phyloP scores from a whole-genome alignment of 2,888 invertebrate species.

The Pammene fasciana region DNA sequence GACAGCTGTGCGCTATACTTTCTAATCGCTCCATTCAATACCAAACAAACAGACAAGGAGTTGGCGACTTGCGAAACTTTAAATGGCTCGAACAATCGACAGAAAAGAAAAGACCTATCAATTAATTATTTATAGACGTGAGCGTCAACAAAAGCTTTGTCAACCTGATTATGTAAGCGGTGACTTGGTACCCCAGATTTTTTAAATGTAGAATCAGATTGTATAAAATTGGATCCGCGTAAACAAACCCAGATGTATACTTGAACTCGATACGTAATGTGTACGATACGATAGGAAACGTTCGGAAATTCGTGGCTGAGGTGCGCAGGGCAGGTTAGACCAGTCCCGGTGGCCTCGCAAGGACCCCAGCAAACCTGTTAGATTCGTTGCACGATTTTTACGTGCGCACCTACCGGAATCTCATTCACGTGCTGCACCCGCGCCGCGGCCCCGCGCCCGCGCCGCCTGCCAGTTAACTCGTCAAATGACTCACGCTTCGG shows the following conservation, averaged over 20 bases:
- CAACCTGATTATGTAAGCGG: constrained; percentile 56
- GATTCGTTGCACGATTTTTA: constrained; percentile 84
- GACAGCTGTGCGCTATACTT: constrained; percentile 79
- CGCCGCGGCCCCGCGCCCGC: constrained; percentile 56
- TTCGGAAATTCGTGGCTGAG: constrained; percentile 80
- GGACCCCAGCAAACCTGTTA: constrained; percentile 83
- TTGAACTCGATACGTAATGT: constrained; percentile 57
- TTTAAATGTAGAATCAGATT: constrained; percentile 15
- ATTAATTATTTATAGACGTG: constrained; percentile 72
- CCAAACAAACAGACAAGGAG: constrained; percentile 71
- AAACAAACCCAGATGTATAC: constrained; percentile 55
- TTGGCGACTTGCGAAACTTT: constrained; percentile 73
- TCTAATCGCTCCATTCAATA: constrained; percentile 78
- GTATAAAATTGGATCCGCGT: constrained; percentile 44
- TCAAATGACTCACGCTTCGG: constrained; percentile 81
- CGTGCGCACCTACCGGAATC: constrained; percentile 83
- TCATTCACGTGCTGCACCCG: constrained; percentile 79
- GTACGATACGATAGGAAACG: constrained; percentile 73
- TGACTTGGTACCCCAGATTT: constrained; percentile 27
- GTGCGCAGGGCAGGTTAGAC: constrained; percentile 82
- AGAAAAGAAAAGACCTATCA: constrained; percentile 66
- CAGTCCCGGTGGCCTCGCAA: constrained; percentile 83
- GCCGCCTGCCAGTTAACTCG: constrained; percentile 77
- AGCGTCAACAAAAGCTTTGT: constrained; percentile 57
- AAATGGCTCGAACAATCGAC: constrained; percentile 71